Base-by-base conservation (phyloP, 2,888 invertebrate genomes). In the Panzeria rudis region DNA sequence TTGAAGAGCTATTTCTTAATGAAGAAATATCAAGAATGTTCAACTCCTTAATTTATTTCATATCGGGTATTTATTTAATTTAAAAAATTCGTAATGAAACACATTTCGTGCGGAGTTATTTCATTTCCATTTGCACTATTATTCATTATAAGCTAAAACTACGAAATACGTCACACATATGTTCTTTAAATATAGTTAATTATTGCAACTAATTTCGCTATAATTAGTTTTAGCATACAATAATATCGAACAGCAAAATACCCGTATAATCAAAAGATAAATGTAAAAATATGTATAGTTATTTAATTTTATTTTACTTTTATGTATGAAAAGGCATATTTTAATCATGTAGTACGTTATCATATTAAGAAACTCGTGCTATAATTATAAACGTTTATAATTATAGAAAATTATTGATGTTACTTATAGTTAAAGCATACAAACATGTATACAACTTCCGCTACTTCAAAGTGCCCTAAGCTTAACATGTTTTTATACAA, bases 331-430 rank as follows among this genome's bases (percentile, higher is more conserved):
- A 25, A 54, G 17, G 9, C 17, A 50, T 23, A 52, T 52, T 13
- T 44, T 62, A 41, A 29, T 20, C 25, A 71, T 52, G 11, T 15
- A 66, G 5, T 29, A n/a, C 50, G 52, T 23, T 20, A 15, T 20
- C 8, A 7, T 15, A 66, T 62, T 20, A 62, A 23, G 23, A 15
- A 15, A 38, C 38, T 23, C 38, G 38, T 7, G 20, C 5, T 62
- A 38, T 15, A 38, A 62, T 20, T 62, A 38, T 62, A 23, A 38
- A 2, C 23, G 23, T 23, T 38, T 38, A 38, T 3, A 38, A 38
- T 35, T 38, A 23, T 38, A 68, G 23, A 7, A 52, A 52, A 20
- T 68, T 52, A 47, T 68, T 68, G 68, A 52, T 68, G 68, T 68
- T 35, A 32, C 1, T 32, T 52, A 23, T 9, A 1, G 20, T 9